Conservation (phyloP, 2,888 invertebrate genomes). For the Eupithecia subumbrata region DNA sequence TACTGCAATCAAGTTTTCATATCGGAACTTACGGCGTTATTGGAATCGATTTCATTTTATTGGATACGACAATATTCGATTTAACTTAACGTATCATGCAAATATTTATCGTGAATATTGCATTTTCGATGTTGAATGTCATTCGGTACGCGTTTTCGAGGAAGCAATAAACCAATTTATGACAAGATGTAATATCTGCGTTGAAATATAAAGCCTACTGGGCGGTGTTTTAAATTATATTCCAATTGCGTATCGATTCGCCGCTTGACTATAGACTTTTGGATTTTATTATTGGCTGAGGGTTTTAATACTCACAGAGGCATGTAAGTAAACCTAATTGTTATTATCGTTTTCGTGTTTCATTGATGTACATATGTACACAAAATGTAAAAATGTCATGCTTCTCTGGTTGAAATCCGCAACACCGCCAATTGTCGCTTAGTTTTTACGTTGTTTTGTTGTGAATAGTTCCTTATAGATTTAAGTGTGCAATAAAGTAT, state of each 20-base stretch:
- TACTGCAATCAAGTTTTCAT: constrained; percentile 57
- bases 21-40: constrained; percentile 58
- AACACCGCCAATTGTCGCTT: no score
- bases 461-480: no score
- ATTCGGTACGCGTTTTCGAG: constrained; percentile 45
- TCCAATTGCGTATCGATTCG: constrained; percentile 34
- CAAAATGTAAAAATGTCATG: not conserved
- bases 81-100: constrained; percentile 43
- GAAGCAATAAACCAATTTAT: constrained; percentile 49
- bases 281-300: not conserved
- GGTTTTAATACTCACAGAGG: not conserved
- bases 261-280: constrained; percentile 23
- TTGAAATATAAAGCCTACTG: constrained; percentile 45
- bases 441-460: no score
- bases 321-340: not conserved
- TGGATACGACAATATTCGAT: constrained; percentile 42
- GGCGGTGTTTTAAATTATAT: constrained; percentile 43
- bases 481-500: no score
- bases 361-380: not conserved
- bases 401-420: no score
- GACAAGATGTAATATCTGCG: constrained; percentile 46
- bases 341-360: not conserved
- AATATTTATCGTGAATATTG: constrained; percentile 48
- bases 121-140: constrained; percentile 46
- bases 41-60: constrained; percentile 46